Evolutionary conservation across 2,797 vertebrate species (phyloP), one percentile per base, ranked within the genome.

Genomic region (Parauchenoglanis ngamensis): DNA sequence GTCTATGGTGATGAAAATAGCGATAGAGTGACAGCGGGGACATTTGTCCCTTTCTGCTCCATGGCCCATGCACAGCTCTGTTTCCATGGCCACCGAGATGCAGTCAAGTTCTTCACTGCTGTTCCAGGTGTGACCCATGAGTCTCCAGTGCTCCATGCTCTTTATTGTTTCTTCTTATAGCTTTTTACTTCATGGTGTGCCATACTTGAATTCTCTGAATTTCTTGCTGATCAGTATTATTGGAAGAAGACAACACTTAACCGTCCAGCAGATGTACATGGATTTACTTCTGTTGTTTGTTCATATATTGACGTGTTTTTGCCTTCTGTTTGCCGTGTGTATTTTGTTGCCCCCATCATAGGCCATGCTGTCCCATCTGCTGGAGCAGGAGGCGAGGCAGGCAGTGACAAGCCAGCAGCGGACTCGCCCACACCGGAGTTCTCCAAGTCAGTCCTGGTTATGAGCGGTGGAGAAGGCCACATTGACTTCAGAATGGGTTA

Each of bases 401-500:
- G 90, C 0, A 90, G 91, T 85, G 96, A 97, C 84, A 96, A 95
- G 90, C 88, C 93, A 13, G 54, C 90, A 52, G 90, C 95, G 82
- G 97, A 99, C 31, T 89, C 93, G 10, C 83, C 95, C 63, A 89
- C 87, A 92, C 96, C 96, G 91, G 93, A 94, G 31, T 93, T 95
- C 87, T 93, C 93, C 89, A 97, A 96, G 93, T 97, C 97, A 0
- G 93, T 98, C 95, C 91, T 99, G 93, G 97, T 99, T 92, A 97
- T 99, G 96, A 99, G 98, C 0, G 98, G 98, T 90, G 98, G 98
- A 85, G 98, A 99, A 92, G 98, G 98, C 40, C 99, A 99, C 94
- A 99, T 99, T 25, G 98, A 99, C 95, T 99, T 99, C 94, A 96
- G 98, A 81, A 99, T 99, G 98, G 98, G 98, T 99, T 94, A 95